Conservation (phyloP, 2,888 invertebrate species). For the Ormyrus thymus region DNA sequence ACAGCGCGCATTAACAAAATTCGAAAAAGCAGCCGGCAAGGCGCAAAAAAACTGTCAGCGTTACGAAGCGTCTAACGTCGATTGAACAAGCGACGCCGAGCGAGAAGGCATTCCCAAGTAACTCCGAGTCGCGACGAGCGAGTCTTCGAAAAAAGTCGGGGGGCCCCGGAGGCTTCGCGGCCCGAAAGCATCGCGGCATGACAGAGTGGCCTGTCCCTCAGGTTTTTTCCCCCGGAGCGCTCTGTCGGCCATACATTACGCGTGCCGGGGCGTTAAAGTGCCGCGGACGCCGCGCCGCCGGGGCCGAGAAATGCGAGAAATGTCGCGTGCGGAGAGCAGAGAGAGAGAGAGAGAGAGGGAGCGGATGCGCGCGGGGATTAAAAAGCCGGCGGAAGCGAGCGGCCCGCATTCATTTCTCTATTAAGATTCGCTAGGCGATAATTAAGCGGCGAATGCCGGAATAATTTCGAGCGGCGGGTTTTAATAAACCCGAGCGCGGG, state of each 20-base stretch:
- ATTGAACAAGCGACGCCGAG: too few relatives aligned
- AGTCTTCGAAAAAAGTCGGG: too few relatives aligned
- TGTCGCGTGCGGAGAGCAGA: conserved; percentile 40
- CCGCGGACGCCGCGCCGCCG: conserved; percentile 62
- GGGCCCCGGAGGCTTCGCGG: too few relatives aligned
- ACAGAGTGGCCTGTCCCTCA: conserved; percentile 62
- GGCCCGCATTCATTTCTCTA: conserved; percentile 49
- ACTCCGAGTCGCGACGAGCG: too few relatives aligned
- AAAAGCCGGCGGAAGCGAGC: conserved; percentile 36
- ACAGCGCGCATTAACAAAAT: too few relatives aligned
- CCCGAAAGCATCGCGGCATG: conserved; percentile 54
- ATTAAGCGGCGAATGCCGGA: conserved; percentile 59
- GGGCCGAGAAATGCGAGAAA: conserved; percentile 50
- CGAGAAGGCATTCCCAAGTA: too few relatives aligned
- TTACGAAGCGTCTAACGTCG: conserved; percentile 19
- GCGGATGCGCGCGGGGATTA: background rate
- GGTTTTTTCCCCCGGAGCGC: conserved; percentile 25
- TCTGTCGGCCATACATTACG: conserved; percentile 66
- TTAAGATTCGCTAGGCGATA: conserved; percentile 56
- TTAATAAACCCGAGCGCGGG: conserved; percentile 39
- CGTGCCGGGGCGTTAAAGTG: conserved; percentile 50
- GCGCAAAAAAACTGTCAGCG: background rate
- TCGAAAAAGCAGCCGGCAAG: too few relatives aligned
- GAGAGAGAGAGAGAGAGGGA: conserved; percentile 6
- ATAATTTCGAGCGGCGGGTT: conserved; percentile 41